Evolutionary conservation across 2,888 invertebrate species (phyloP).

Genomic region (Hyposoter dolosus): DNA sequence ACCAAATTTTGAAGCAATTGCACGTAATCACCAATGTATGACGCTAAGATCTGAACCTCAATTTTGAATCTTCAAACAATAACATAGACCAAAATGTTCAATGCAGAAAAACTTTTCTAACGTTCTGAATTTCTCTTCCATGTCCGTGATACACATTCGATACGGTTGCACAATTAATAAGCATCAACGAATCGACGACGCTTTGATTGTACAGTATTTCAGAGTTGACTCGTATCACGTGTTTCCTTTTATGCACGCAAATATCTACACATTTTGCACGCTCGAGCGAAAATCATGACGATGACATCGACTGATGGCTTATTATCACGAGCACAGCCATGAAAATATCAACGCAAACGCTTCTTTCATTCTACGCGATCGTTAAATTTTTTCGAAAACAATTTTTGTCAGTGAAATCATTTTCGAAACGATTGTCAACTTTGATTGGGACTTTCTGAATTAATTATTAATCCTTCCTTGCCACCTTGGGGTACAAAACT

Average conservation of each 20-base stretch:
- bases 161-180: not conserved
- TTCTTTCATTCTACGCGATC: not conserved
- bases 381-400: too few species aligned
- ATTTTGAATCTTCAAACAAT: not conserved
- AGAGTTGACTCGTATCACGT: not conserved
- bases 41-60: not conserved
- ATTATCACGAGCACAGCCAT: conserved; percentile 38
- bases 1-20: too few species aligned
- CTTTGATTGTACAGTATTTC: conserved; percentile 7
- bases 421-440: not conserved
- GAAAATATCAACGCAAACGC: conserved; percentile 5
- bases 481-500: too few species aligned
- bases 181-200: conserved; percentile 9
- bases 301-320: conserved; percentile 31
- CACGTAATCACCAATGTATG: too few species aligned
- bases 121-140: not conserved
- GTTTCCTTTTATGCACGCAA: not conserved
- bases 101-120: not conserved
- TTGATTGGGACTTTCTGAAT: not conserved
- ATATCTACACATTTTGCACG: not conserved
- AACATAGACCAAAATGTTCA: not conserved
- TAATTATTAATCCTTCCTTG: not conserved
- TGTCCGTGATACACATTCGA: not conserved
- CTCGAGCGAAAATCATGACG: conserved; percentile 31
- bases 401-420: not conserved